A percentile compares a stretch with the other conserved stretches of the same genome.
Evolutionary conservation across 2,888 invertebrate genomes (phyloP).

Genomic region (Phengaris alcon): DNA sequence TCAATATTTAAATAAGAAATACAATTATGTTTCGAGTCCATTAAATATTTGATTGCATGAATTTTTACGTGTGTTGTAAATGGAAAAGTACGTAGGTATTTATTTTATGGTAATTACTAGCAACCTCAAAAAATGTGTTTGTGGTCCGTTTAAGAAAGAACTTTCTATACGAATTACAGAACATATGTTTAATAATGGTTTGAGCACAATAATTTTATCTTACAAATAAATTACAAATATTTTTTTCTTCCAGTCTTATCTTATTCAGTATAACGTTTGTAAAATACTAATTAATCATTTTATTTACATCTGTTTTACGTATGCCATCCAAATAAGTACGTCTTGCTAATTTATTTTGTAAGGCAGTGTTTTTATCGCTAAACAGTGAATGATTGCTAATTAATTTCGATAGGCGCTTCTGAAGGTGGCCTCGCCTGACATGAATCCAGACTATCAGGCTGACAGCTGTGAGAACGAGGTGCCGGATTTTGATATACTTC

Average conservation of each 20-base stretch:
- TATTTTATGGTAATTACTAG: not conserved
- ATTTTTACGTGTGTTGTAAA: constrained; percentile 5
- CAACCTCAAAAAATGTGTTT: not conserved
- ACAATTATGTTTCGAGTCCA: not conserved
- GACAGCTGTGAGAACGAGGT: constrained; percentile 58
- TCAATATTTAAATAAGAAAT: constrained; percentile 5
- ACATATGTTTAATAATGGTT: too few species aligned
- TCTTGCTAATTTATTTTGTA: not conserved
- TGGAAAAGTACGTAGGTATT: not conserved
- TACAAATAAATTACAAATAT: too few species aligned
- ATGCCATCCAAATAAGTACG: not conserved
- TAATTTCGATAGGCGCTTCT: constrained; percentile 43
- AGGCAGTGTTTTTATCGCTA: not conserved
- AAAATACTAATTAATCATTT: too few species aligned
- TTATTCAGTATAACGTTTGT: too few species aligned
- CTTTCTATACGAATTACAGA: too few species aligned
- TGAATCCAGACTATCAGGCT: constrained; percentile 59
- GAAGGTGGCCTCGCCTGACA: constrained; percentile 67
- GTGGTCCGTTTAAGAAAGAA: too few species aligned
- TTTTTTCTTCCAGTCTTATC: too few species aligned
- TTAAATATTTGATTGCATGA: not conserved
- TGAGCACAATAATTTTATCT: too few species aligned
- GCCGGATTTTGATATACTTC: constrained; percentile 56
- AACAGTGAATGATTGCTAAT: not conserved
- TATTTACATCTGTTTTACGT: not conserved